phyloP scores from a whole-genome alignment of 1,140 invertebrate genomes.

The Drosophila neocordata region DNA sequence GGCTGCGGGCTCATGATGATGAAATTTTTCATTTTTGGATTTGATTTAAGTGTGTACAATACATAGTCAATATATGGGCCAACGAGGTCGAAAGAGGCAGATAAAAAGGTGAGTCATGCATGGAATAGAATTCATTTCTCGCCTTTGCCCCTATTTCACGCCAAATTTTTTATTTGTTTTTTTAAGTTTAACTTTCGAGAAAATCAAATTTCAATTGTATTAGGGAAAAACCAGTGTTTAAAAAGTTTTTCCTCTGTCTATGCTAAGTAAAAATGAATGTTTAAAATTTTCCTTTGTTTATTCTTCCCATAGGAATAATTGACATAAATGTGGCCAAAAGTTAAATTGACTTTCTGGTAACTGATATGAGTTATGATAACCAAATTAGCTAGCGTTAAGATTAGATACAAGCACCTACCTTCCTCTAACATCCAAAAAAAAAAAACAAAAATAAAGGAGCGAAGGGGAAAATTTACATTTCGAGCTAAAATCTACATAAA shows the following conservation, averaged over 20 bases:
- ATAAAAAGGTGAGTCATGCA: neutral
- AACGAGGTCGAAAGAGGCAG: slow-evolving; percentile 9
- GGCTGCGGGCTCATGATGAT: slow-evolving; percentile 67
- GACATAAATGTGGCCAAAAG: neutral
- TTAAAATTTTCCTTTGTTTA: too few species aligned
- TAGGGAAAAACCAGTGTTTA: too few species aligned
- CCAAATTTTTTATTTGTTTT: too few species aligned
- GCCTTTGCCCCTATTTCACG: neutral
- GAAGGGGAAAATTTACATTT: slow-evolving; percentile 41
- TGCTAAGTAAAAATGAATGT: too few species aligned
- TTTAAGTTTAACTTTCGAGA: too few species aligned
- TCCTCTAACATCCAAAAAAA: neutral
- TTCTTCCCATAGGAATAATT: neutral
- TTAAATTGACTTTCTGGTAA: neutral
- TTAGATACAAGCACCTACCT: slow-evolving; percentile 10
- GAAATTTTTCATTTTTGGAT: slow-evolving; percentile 49
- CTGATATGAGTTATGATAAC: slow-evolving; percentile 33
- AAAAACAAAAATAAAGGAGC: slow-evolving; percentile 19
- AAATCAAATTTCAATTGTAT: too few species aligned
- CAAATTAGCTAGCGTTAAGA: slow-evolving; percentile 20
- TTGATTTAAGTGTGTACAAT: slow-evolving; percentile 55
- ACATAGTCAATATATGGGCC: slow-evolving; percentile 25
- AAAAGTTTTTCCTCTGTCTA: too few species aligned
- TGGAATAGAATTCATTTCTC: slow-evolving; percentile 1
- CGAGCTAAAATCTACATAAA: slow-evolving; percentile 56